Percentiles rank a stretch among this genome's conserved stretches.
Conservation (phyloP, 1,140 invertebrate genomes). For the Lamellibrachia luymesi region DNA sequence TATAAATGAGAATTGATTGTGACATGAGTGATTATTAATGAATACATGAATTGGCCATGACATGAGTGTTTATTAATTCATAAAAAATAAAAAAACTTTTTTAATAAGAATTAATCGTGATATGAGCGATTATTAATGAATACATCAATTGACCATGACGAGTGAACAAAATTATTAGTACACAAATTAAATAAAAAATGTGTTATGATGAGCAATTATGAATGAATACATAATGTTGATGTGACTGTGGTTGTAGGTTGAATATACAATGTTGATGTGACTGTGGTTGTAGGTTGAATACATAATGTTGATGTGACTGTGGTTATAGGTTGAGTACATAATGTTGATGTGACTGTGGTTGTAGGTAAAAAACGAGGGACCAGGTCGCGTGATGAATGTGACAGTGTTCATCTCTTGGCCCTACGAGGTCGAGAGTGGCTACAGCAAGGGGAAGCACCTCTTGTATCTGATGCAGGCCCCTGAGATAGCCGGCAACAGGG, state of each 20-base stretch:
- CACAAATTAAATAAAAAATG: too few species aligned
- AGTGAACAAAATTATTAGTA: neutral
- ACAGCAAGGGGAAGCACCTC: conserved; percentile 78
- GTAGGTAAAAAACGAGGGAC: conserved; percentile 74
- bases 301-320: neutral
- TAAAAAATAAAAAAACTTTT: neutral
- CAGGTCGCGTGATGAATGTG: conserved; percentile 76
- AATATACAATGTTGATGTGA: neutral
- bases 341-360: conserved; percentile 9
- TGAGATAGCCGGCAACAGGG: conserved; percentile 46
- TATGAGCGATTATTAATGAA: neutral
- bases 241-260: neutral
- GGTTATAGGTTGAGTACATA: neutral
- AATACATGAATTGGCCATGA: neutral
- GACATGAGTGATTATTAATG: neutral
- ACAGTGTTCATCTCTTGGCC: conserved; percentile 87
- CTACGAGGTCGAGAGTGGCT: conserved; percentile 78
- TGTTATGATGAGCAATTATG: neutral
- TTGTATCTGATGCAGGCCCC: conserved; percentile 83
- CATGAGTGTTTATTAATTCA: neutral
- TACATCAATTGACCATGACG: neutral
- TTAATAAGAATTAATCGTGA: neutral
- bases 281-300: neutral
- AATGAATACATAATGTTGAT: neutral
- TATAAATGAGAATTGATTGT: too few species aligned